Evolutionary conservation across 1,140 invertebrate genomes (phyloP), one percentile per base, ranked within the genome.

Genomic region (Brachionus asplanchnoidis): DNA sequence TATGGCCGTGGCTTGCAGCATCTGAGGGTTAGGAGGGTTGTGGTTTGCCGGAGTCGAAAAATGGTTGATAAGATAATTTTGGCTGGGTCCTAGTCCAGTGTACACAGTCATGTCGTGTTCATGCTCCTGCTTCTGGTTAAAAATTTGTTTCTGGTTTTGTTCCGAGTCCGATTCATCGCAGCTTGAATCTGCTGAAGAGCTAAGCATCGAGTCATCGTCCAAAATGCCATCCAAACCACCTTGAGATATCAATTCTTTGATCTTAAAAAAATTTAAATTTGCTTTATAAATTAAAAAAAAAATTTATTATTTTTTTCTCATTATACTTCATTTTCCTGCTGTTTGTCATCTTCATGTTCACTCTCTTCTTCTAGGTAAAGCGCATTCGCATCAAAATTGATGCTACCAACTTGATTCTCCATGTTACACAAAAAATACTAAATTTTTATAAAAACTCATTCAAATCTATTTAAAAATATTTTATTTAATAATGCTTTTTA

Each of bases 361-460:
- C 53, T 65, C 36, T 82, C 79, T 23, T 82, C 79, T 42, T 82
- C 79, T 12, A 82, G 20, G 44, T 82, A 82, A 32, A 82, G 79
- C 9, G 53, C 53, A 42, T 82, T 82, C 3, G 79, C 79, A 46
- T 82, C 79, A 68, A 82, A 82, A 44, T 82, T 82, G 1, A 82
- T 82, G 32, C 79, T 82, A 23, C 79, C 79, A 60, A 82, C 79
- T 68, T 82, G 79, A 53, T 82, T 82, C 26, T 82, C 79, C 79
- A 82, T 82, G 5, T 9, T 77, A 70, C 66, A 50, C 20, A 50
- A 50, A 77, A 77, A 40, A 17, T 23, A 26, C 23, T 50, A 26
- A 50, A 20, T 77, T 46, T 77, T 17, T 70, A 36, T 77, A 77
- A 50, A 77, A 77, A 77, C 73, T 77, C 73, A 77, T 77, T 77